A percentile compares a stretch with the other conserved stretches of the same genome.
These are phyloP conservation scores for Mesocentrotus franciscanus DNA, from an alignment of 53 echinoderm and acorn worm genomes.

Conservation along the genomic window DNA sequence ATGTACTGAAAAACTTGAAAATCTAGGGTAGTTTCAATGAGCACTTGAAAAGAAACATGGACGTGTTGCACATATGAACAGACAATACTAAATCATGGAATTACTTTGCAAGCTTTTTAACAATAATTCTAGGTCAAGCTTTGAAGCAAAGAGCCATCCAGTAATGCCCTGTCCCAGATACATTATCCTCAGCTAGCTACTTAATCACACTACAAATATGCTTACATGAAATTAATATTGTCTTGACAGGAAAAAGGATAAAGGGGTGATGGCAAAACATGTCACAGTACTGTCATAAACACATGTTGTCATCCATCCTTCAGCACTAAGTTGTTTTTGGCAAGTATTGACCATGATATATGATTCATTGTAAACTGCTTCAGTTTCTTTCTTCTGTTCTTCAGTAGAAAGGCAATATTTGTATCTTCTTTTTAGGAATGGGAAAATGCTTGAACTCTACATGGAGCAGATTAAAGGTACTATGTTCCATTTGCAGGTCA, in stretches of 20 bases:
- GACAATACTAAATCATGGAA: neutral
- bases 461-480: too few relatives aligned
- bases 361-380: neutral
- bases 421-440: too few relatives aligned
- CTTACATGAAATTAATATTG: neutral
- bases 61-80: neutral
- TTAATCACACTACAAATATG: neutral
- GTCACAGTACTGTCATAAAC: neutral
- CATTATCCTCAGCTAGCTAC: neutral
- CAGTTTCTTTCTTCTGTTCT: neutral
- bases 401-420: too few relatives aligned
- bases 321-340: neutral
- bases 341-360: neutral
- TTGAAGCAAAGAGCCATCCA: neutral
- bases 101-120: neutral
- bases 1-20: neutral
- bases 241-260: slow-evolving; percentile 9
- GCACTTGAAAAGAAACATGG: neutral
- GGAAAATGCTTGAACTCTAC: too few relatives aligned
- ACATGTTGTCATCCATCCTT: neutral
- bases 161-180: slow-evolving; percentile 23
- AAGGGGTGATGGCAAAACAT: neutral
- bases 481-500: too few relatives aligned
- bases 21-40: neutral
- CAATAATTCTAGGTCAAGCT: neutral